These are phyloP conservation scores for Syngnathus scovelli DNA, from an alignment of 2,113 vertebrate genomes.

Conservation along the genomic window DNA sequence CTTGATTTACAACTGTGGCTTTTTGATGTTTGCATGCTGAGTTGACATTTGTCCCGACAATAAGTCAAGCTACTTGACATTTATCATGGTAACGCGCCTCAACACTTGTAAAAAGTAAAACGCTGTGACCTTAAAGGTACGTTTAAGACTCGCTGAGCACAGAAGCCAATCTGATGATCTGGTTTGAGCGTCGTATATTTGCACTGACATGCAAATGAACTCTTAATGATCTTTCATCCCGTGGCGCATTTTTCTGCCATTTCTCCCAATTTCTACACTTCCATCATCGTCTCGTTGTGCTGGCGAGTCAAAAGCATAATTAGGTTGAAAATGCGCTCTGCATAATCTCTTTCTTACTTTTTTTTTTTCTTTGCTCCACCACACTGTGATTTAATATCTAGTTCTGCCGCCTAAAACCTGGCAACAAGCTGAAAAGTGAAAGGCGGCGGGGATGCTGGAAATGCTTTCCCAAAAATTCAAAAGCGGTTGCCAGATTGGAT, in stretches of 20 bases:
- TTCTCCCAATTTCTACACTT: neutral
- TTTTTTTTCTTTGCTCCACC: neutral
- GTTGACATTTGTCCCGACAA: slow-evolving; percentile 5
- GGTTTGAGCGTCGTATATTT: neutral
- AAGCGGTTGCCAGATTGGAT: neutral
- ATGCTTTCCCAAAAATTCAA: slow-evolving; percentile 1
- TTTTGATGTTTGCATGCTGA: slow-evolving; percentile 1
- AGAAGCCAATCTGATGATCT: neutral
- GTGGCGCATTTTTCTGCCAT: neutral
- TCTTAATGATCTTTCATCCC: neutral
- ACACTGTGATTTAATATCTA: slow-evolving; percentile 10
- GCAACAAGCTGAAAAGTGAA: neutral
- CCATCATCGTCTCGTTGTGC: neutral
- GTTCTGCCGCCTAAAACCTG: neutral
- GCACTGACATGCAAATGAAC: neutral
- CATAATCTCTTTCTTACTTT: neutral
- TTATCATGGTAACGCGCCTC: neutral
- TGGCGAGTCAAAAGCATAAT: neutral
- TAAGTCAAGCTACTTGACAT: slow-evolving; percentile 11
- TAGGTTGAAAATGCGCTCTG: neutral
- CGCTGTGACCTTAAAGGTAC: neutral
- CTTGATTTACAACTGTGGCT: neutral
- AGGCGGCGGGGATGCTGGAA: neutral
- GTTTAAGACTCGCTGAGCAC: neutral
- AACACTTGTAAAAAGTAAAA: slow-evolving; percentile 2